Conservation (phyloP, 2,797 vertebrate genomes). For the Ptychobarbus kaznakovi region DNA sequence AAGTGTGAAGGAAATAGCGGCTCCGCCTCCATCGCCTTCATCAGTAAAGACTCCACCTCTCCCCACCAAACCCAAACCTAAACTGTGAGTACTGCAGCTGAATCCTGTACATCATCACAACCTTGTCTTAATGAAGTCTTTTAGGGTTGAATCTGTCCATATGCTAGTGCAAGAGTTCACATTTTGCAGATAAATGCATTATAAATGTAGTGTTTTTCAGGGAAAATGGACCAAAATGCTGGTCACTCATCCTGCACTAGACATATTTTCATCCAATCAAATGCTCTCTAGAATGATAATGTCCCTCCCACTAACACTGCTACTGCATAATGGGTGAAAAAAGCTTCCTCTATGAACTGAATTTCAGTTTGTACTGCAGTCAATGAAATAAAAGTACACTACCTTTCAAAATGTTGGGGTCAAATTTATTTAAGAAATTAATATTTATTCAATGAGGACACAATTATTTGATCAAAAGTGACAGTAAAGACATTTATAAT, state of each 20-base stretch:
- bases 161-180: neutral
- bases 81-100: conserved; percentile 89
- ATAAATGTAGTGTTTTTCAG: neutral
- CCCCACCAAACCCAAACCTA: conserved; percentile 94
- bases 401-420: neutral
- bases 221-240: neutral
- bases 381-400: neutral
- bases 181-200: conserved; percentile 1
- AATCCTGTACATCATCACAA: conserved; percentile 4
- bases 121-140: neutral
- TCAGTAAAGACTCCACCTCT: conserved; percentile 86
- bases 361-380: neutral
- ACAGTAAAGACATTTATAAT: neutral
- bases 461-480: neutral
- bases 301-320: neutral
- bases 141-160: neutral
- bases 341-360: neutral
- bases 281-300: neutral
- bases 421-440: neutral
- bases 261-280: neutral
- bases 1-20: conserved; percentile 35
- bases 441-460: neutral
- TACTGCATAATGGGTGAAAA: neutral
- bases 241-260: neutral
- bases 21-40: conserved; percentile 65